These are phyloP conservation scores for Eutrigla gurnardus DNA, from an alignment of 2,797 vertebrate genomes.

Conservation along the genomic window DNA sequence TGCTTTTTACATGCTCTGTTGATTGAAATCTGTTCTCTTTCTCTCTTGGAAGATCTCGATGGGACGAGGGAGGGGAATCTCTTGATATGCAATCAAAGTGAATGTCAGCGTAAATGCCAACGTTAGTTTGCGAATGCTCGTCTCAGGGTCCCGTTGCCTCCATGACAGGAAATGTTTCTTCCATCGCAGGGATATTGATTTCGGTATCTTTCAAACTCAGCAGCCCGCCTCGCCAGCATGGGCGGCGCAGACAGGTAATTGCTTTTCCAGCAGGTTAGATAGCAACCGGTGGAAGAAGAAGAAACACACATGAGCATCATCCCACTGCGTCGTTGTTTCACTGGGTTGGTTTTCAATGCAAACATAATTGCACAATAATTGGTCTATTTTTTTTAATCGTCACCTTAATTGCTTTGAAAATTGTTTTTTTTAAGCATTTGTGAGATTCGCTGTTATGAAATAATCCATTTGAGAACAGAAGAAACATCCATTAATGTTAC, in stretches of 20 bases:
- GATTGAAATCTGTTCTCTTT: conserved; percentile 31
- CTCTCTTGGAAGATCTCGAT: conserved; percentile 24
- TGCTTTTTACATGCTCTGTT: conserved; percentile 20
- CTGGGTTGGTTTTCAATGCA: conserved; percentile 22
- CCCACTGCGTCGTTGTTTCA: conserved; percentile 18
- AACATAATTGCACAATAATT: conserved; percentile 37
- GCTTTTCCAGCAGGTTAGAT: conserved; percentile 69
- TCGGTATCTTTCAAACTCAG: conserved; percentile 63
- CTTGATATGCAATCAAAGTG: conserved; percentile 61
- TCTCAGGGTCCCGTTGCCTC: conserved; percentile 45
- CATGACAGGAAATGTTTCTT: conserved; percentile 60
- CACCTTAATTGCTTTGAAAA: conserved; percentile 43
- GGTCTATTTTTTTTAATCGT: conserved; percentile 32
- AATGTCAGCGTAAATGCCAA: conserved; percentile 68
- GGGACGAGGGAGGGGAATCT: conserved; percentile 33
- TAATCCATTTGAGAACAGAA: conserved; percentile 19
- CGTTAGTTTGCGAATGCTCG: conserved; percentile 44
- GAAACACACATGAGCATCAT: conserved; percentile 8
- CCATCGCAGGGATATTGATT: conserved; percentile 74
- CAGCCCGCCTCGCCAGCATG: conserved; percentile 54
- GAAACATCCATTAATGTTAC: neutral
- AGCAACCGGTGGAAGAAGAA: conserved; percentile 16
- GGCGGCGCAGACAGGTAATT: conserved; percentile 67
- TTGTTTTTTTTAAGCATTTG: conserved; percentile 30
- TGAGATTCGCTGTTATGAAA: conserved; percentile 35